Base-by-base conservation (phyloP, 2,113 vertebrate genomes). In the Aythya baeri region DNA sequence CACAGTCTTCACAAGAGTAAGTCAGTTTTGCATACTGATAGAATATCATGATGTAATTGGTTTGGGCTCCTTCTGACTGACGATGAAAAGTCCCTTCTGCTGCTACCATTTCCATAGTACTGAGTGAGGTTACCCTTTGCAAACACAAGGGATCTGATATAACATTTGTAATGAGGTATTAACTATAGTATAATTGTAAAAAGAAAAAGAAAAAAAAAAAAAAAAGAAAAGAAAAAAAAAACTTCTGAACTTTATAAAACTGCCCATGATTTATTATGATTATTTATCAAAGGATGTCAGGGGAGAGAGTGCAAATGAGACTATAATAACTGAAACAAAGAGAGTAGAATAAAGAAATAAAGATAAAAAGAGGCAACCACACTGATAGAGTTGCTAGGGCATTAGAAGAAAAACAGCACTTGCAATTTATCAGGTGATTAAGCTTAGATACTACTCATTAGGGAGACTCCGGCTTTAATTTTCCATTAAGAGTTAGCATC, bases 321-420 rank as follows among this genome's bases (percentile, higher is more conserved):
- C 18, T 82, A 21, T 57, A 72, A 80, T 34, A 82, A 73, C 31
- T 54, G 83, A 94, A 91, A 75, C 16, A 90, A 88, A 91, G 43
- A 63, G 17, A 63, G 20, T 87, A 80, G 36, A 93, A 94, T 55
- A 83, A 86, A 91, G 46, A 91, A 85, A 80, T 22, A 90, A 83
- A 88, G 61, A 94, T 55, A 41, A 92, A 85, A 91, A 83, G 66
- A 92, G 22, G 27, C 12, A 92, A 86, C 11, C 50, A 73, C n/a
- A 66, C 11, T 73, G 44, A 77, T 1, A 77, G 23, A 88, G 20
- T 74, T 91, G 13, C 46, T 79, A 83, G 21, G 20, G 17, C 46
- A 74, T 52, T 80, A 59, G n/a, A 61, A 65, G 52, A 83, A 89
- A 92, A 91, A 26, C 17, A 93, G 3, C 16, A 50, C 11, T 84